Base-by-base conservation (phyloP, 2,113 vertebrate species). In the Perca flavescens region DNA sequence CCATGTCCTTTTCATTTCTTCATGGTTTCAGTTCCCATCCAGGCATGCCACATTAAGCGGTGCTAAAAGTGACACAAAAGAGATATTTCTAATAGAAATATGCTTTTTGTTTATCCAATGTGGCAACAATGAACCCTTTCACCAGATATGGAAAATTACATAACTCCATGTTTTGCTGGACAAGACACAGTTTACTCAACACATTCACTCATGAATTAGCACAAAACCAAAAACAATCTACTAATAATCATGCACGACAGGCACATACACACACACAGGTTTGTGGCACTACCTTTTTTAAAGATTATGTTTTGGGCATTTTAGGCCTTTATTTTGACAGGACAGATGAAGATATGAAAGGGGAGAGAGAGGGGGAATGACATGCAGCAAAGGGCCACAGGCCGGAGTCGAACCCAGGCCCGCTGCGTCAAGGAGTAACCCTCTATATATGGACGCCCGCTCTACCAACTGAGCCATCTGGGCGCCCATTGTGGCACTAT, bases 101-200 rank as follows among this genome's bases (percentile, higher is more conserved):
- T 5, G 40, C 72, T 79, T 87, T 85, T 73, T 66, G 40, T 57
- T 79, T 73, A 82, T 82, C 75, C 52, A 82, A 15, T 56, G 57
- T 70, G 52, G 60, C 64, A 87, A 93, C 91, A 93, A 93, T 88
- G 80, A 86, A 80, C 21, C 74, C 75, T 88, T 92, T 93, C 83
- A 92, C 53, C 25, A 73, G 75, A 82, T 77, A 83, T 66, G 28
- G 75, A 89, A 83, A 79, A 88, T 90, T 86, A 88, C 83, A 90
- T 82, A 90, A 93, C 74, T 78, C 67, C 65, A 34, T 80, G 56
- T 76, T 82, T 77, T 31, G 63, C 80, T 60, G 61, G 71, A 87
- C 58, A 76, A 82, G 88, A 81, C 76, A 77, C 40, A 77, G 75
- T 91, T 87, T 78, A 79, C 72, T 67, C 79, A 80, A 86, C 79